A percentile compares a stretch with the other conserved stretches of the same genome.
These are phyloP conservation scores for Acronicta psi DNA, from an alignment of 2,888 invertebrate genomes.

Conservation along the genomic window DNA sequence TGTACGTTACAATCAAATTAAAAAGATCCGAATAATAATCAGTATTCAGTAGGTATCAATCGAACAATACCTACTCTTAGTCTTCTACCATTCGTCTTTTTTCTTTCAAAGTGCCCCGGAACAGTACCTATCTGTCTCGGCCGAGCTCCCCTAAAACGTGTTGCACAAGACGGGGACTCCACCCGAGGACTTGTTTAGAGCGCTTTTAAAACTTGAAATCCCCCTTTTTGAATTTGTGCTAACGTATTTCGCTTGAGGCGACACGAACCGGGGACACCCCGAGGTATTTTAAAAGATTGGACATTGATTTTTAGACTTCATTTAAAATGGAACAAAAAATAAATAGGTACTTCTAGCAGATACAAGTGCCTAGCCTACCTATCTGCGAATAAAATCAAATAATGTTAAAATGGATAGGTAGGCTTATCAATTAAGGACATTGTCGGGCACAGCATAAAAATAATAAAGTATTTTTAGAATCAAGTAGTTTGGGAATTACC, in stretches of 20 bases:
- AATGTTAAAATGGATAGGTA: no score
- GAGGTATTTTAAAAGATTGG: background rate
- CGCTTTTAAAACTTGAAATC: conserved; percentile 56
- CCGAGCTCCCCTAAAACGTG: conserved; percentile 5
- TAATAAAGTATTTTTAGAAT: no score
- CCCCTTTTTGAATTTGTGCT: conserved; percentile 43
- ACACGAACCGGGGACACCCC: background rate
- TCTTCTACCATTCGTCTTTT: background rate
- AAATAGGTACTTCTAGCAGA: no score
- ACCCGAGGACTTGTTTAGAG: conserved; percentile 49
- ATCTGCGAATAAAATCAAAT: no score
- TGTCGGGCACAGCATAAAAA: no score
- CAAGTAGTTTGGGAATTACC: no score
- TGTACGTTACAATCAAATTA: no score
- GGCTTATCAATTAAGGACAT: no score
- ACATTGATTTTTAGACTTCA: conserved; percentile 7
- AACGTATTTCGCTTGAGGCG: conserved; percentile 37
- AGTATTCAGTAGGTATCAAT: background rate
- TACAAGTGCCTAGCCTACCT: no score
- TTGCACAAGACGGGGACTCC: conserved; percentile 23
- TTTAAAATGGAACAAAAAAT: no score
- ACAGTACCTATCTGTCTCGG: conserved; percentile 21
- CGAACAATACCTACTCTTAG: background rate
- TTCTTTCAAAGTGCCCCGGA: conserved; percentile 15
- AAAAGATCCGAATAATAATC: no score